Percentiles rank a stretch among this genome's conserved stretches.
Conservation (phyloP, 1,140 invertebrate genomes). For the Hylaeus anthracinus region DNA sequence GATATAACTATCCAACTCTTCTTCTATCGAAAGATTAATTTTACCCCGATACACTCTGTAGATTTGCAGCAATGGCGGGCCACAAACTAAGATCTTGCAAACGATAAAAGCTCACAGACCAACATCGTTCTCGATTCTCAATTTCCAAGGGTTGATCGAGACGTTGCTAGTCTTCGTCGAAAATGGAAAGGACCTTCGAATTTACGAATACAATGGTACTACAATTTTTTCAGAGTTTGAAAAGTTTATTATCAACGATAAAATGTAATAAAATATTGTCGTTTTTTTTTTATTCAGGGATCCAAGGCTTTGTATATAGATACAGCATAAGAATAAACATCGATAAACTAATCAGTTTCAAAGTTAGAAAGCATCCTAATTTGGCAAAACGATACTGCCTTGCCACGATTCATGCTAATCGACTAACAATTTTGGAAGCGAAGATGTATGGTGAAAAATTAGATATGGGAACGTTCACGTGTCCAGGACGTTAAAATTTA, state of each 20-base stretch:
- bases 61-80: constrained; percentile 49
- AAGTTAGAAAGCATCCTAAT: constrained; percentile 52
- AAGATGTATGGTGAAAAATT: constrained; percentile 77
- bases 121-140: constrained; percentile 60
- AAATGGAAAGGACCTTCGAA: constrained; percentile 59
- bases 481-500: constrained; percentile 43
- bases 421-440: constrained; percentile 75
- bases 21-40: neutral
- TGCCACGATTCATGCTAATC: constrained; percentile 59
- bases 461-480: constrained; percentile 61
- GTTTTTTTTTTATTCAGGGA: constrained; percentile 47
- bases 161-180: constrained; percentile 68
- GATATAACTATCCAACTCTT: neutral
- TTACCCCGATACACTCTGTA: constrained; percentile 31
- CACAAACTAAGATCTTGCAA: constrained; percentile 59
- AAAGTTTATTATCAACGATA: neutral
- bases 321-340: constrained; percentile 63
- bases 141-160: constrained; percentile 65
- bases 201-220: constrained; percentile 71
- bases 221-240: neutral
- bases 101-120: constrained; percentile 59
- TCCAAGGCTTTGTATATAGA: constrained; percentile 64
- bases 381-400: constrained; percentile 61
- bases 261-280: neutral
- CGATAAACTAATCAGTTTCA: constrained; percentile 57